Percentiles rank a stretch among this genome's conserved stretches.
These are phyloP conservation scores for Lasioglossum figueresi DNA, from an alignment of 2,888 invertebrate species.

Conservation along the genomic window DNA sequence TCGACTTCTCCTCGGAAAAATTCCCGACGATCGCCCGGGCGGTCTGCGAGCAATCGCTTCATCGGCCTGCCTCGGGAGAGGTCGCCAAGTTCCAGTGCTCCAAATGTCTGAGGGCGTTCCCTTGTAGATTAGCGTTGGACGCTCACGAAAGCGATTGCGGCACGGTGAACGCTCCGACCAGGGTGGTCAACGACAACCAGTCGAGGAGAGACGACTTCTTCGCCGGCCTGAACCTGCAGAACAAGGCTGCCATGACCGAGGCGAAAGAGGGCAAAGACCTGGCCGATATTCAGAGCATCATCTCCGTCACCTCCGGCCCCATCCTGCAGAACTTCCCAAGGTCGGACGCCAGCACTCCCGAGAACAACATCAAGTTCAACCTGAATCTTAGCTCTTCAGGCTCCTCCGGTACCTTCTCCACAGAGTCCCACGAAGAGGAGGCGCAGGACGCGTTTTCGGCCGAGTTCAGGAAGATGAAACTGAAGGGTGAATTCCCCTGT, in stretches of 20 bases:
- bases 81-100: slow-evolving; percentile 88
- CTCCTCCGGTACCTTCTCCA: slow-evolving; percentile 78
- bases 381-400: slow-evolving; percentile 76
- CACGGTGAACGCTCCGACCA: slow-evolving; percentile 26
- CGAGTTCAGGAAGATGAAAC: slow-evolving; percentile 94
- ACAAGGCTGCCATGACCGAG: slow-evolving; percentile 86
- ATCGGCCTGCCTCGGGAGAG: slow-evolving; percentile 86
- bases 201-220: slow-evolving; percentile 92
- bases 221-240: slow-evolving; percentile 91
- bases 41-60: slow-evolving; percentile 89
- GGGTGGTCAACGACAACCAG: slow-evolving; percentile 84
- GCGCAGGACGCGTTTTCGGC: slow-evolving; percentile 93
- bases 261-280: slow-evolving; percentile 88
- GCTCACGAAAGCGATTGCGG: slow-evolving; percentile 87
- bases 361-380: slow-evolving; percentile 70
- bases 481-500: slow-evolving; percentile 95
- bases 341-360: slow-evolving; percentile 76
- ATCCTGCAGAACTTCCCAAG: slow-evolving; percentile 75
- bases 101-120: slow-evolving; percentile 89
- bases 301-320: slow-evolving; percentile 89
- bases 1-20: slow-evolving; percentile 92
- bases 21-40: slow-evolving; percentile 91
- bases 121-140: slow-evolving; percentile 88
- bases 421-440: slow-evolving; percentile 87
- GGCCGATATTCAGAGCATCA: slow-evolving; percentile 94